phyloP scores from a whole-genome alignment of 2,113 vertebrate genomes.

The Xenopus tropicalis region UCB_Xtro_10.0 CM004450.2:84246501-84247000 shows the following conservation, averaged over 20 bases:
- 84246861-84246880: not conserved
- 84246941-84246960: constrained; percentile 1
- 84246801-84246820: constrained; percentile 8
- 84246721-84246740: constrained; percentile 1
- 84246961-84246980: not conserved
- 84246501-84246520: too few relatives aligned
- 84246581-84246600: too few relatives aligned
- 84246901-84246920: constrained; percentile 6
- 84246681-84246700: constrained; percentile 18
- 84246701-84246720: constrained; percentile 5
- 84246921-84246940: not conserved
- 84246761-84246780: constrained; percentile 12
- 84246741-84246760: constrained; percentile 34
- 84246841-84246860: not conserved
- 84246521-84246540: too few relatives aligned
- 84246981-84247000: constrained; percentile 1
- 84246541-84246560: too few relatives aligned
- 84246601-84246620: too few relatives aligned
- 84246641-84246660: not conserved
- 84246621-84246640: not conserved
- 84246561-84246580: too few relatives aligned
- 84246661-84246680: not conserved
- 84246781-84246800: not conserved
- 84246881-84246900: constrained; percentile 7
- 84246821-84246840: not conserved